Evolutionary conservation across 2,888 invertebrate species (phyloP), one percentile per base, ranked within the genome.

Genomic region (Protodeltote pygarga): DNA sequence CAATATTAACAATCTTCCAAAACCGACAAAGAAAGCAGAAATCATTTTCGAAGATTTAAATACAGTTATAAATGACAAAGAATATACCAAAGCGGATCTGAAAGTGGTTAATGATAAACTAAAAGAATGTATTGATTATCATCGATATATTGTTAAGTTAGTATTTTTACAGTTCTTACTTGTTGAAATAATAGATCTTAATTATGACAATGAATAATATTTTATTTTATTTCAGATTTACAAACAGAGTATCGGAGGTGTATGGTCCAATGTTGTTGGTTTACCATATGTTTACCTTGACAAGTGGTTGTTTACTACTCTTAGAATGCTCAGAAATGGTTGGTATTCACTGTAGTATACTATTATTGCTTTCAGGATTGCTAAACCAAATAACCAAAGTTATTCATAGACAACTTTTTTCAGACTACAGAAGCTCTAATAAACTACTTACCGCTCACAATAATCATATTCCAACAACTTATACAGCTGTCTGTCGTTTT

Each of bases 401-500:
- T 31, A 6, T 14, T 19, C 5, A 6, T 21, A 5, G 16, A 20
- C 8, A 25, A 24, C 21, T 21, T 25, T 10, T 41, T 65, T 38
- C 52, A 66, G 65, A 46, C 49, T 1, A 11, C 42, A 0, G 27
- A 3, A 4, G 49, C 50, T 20, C 6, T 66, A 11, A 5, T n/a
- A 0, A 52, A 53, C 5, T 70, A 67, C n/a, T n/a, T 67, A 8
- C 69, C 75, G 0, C 40, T 79, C 1, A 71, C 79, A 2, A 0
- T 67, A 2, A 40, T 70, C 0, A 0, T 74, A 3, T 73, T 71
- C 39, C 69, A 71, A 31, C 77, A 79, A 49, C 44, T 79, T 0
- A 71, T 77, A 3, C 70, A 77, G 48, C 40, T 71, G 2, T 79
- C 78, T 0, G 44, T 75, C 0, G 41, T 72, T 2, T 77, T 75